phyloP scores from a whole-genome alignment of 2,113 vertebrate genomes.

The Monopterus albus region DNA sequence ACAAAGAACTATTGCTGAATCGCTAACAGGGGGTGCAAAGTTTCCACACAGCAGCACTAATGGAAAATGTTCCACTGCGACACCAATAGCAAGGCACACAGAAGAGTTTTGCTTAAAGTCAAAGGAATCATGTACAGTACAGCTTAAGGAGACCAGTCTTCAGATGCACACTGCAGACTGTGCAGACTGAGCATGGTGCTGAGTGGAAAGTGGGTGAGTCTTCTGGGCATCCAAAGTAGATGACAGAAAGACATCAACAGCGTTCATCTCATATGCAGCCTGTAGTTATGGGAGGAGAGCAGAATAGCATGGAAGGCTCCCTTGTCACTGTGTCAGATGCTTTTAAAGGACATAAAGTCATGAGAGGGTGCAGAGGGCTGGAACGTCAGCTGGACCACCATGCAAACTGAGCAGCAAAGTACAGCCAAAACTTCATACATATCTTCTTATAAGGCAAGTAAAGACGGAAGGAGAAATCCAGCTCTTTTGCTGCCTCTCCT shows the following conservation, averaged over 20 bases:
- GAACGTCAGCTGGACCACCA: neutral
- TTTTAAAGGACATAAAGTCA: slow-evolving; percentile 19
- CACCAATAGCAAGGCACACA: too few relatives aligned
- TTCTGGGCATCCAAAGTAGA: neutral
- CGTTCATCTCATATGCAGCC: neutral
- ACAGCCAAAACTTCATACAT: neutral
- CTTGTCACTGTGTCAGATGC: neutral
- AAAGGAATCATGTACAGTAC: slow-evolving; percentile 11
- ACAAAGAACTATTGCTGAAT: slow-evolving; percentile 30
- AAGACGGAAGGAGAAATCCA: neutral
- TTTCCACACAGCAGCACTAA: slow-evolving; percentile 51
- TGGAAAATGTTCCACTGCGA: slow-evolving; percentile 17
- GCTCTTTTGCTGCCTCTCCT: neutral
- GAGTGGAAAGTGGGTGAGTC: slow-evolving; percentile 10
- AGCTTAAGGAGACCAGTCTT: neutral
- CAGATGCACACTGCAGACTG: neutral
- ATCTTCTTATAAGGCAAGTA: neutral
- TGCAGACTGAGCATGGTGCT: slow-evolving; percentile 2
- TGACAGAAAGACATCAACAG: slow-evolving; percentile 13
- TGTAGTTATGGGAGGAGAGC: slow-evolving; percentile 4
- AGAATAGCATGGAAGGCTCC: neutral
- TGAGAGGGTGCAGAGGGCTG: slow-evolving; percentile 15
- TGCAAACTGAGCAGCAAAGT: neutral
- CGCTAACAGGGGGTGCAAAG: slow-evolving; percentile 19
- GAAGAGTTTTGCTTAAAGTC: slow-evolving; percentile 19